phyloP scores from a whole-genome alignment of 2,888 invertebrate genomes.

The Galeopsomyia nigrocyanea region DNA sequence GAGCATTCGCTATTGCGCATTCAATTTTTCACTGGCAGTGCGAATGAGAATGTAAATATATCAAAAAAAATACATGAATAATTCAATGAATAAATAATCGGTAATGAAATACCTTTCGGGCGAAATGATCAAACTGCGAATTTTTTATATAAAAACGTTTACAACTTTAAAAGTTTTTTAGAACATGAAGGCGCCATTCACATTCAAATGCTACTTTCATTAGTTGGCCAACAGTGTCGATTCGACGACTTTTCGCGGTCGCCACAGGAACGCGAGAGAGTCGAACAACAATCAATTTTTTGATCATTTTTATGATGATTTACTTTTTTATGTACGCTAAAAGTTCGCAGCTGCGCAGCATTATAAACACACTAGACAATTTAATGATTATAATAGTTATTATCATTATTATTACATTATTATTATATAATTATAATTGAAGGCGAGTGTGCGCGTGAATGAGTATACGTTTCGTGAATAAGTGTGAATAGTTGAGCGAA shows the following conservation, averaged over 20 bases:
- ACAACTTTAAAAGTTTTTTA: no score
- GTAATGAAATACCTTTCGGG: not conserved
- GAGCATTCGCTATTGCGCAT: no score
- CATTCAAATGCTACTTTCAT: no score
- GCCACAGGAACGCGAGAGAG: slow-evolving; percentile 15
- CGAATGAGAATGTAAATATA: slow-evolving; percentile 10
- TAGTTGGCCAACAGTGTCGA: not conserved
- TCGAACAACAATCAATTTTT: slow-evolving; percentile 46
- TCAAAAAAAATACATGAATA: no score
- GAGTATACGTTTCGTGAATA: slow-evolving; percentile 31
- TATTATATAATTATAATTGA: slow-evolving; percentile 46
- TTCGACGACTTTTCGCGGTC: slow-evolving; percentile 19
- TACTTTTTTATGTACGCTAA: slow-evolving; percentile 57
- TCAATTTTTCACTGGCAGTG: no score
- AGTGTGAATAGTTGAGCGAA: slow-evolving; percentile 12
- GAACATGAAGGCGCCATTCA: no score
- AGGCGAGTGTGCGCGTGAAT: slow-evolving; percentile 16
- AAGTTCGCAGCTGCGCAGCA: slow-evolving; percentile 57
- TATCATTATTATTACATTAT: slow-evolving; percentile 56
- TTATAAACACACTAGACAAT: slow-evolving; percentile 56
- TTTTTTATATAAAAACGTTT: no score
- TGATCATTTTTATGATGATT: slow-evolving; percentile 58
- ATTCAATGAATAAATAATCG: slow-evolving; percentile 12
- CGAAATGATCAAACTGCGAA: no score
- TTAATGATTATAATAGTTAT: slow-evolving; percentile 55